Evolutionary conservation across 2,888 invertebrate species (phyloP), one percentile per base, ranked within the genome.

Genomic region (Ectobius pallidus): DNA sequence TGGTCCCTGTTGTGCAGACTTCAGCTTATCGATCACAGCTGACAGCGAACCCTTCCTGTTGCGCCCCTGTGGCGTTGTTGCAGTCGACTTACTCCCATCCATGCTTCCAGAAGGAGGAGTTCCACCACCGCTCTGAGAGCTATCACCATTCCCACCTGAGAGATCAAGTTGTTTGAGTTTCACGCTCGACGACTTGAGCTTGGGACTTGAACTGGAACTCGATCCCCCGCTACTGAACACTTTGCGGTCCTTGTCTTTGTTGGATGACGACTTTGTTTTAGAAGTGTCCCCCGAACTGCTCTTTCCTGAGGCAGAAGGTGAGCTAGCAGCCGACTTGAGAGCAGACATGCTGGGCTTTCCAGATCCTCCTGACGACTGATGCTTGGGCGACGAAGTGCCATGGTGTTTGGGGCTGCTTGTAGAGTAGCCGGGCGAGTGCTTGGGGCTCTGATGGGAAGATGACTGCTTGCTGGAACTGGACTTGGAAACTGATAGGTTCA

Each of bases 281-380:
- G 52, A 25, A 22, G 39, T n/a, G 14, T 73, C 73, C n/a, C 71
- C 55, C 27, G 72, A 72, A 3, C 72, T 42, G 46, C 71, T 69
- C 27, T 73, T 73, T 39, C 73, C 68, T 65, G 67, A 32, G 16
- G 72, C 52, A 30, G 73, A 73, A 42, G 73, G 73, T n/a, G 72
- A 72, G 3, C 85, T 84, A 14, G 87, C 86, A 0, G 94, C 93
- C 44, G 92, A 94, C 81, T 95, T 95, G 25, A 95, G 82, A 0
- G 94, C 90, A 0, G 94, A 93, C 93, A 95, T 94, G 79, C 94
- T 94, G 0, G 95, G 95, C 80, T 95, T 95, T 0, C 95, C 95
- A 0, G 93, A 91, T 72, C 88, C 86, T 16, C 90, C 87, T 0
- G 89, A 88, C 27, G 85, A 85, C 0, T 89, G 88, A 78, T 93